Base-by-base conservation (phyloP, 2,113 vertebrate genomes). In the Nestor notabilis region DNA sequence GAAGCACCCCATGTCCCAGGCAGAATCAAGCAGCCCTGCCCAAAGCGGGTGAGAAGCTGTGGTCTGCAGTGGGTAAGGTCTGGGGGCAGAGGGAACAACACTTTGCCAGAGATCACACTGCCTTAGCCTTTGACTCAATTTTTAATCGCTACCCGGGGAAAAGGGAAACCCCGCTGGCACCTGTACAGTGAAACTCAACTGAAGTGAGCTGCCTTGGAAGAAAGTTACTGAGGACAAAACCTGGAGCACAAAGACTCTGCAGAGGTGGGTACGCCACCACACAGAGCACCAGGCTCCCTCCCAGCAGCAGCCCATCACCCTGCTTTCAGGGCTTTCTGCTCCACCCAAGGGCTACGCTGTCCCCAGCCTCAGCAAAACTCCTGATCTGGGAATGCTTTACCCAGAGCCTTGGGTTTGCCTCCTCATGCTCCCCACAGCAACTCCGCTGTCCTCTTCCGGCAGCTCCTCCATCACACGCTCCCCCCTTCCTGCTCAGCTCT, bases 1-100 rank as follows among this genome's bases (percentile, higher is more conserved):
- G n/a, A 28, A 55, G 66, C 2, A 0, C 10, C 7, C 41, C 2
- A 1, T 5, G 17, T 17, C 35, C 77, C 1, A 0, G 19, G 39
- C 18, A 76, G n/a, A 58, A 64, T 53, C 9, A 16, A 46, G 61
- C 63, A 53, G 46, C 37, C 44, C 27, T 76, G 55, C 47, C 69
- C 18, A 8, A 17, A 55, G 55, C 10, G 23, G 25, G 21, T 13
- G 24, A 60, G 1, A 4, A 75, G n/a, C 29, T 31, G 31, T 0
- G 0, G 17, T 35, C 63, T n/a, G 31, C 41, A 29, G 3, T 9
- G 27, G 23, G 41, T 13, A 17, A 31, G 41, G 50, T 23, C 60
- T 27, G 37, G 33, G 31, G 28, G 35, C 14, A 50, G 79, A 28
- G 27, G 10, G 35, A 55, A 33, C 24, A 18, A 8, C 13, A 7